These are phyloP conservation scores for Syngnathus rostellatus DNA, from an alignment of 2,797 vertebrate species.

Conservation along the genomic window DNA sequence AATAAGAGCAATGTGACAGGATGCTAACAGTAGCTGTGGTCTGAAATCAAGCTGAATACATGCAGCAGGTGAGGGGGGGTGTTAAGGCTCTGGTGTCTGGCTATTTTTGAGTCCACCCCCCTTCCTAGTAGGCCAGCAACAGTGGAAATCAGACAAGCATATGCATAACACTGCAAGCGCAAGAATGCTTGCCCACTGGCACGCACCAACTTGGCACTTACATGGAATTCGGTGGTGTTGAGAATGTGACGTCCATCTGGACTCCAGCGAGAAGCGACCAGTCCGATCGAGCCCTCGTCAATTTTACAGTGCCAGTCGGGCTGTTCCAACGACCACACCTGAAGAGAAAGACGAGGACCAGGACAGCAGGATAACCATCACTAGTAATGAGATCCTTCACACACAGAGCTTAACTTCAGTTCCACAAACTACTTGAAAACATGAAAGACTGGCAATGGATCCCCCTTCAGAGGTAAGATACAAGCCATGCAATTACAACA, in stretches of 20 bases:
- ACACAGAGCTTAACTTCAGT: slow-evolving; percentile 14
- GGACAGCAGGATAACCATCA: slow-evolving; percentile 5
- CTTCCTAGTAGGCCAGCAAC: slow-evolving; percentile 69
- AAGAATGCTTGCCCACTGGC: slow-evolving; percentile 41
- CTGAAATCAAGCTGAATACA: slow-evolving; percentile 65
- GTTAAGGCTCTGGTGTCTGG: slow-evolving; percentile 58
- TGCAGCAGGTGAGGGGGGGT: slow-evolving; percentile 47
- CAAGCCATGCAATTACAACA: slow-evolving; percentile 13
- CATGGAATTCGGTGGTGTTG: slow-evolving; percentile 97
- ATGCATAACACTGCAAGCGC: slow-evolving; percentile 44
- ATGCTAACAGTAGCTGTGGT: slow-evolving; percentile 53
- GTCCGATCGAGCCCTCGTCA: slow-evolving; percentile 92
- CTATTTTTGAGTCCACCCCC: slow-evolving; percentile 68
- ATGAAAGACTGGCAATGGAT: slow-evolving; percentile 80
- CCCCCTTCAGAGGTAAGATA: slow-evolving; percentile 73
- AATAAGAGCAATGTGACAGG: slow-evolving; percentile 56
- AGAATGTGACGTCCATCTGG: slow-evolving; percentile 97
- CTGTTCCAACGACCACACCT: slow-evolving; percentile 98
- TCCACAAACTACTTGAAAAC: slow-evolving; percentile 21
- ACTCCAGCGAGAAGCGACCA: slow-evolving; percentile 93
- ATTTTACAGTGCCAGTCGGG: slow-evolving; percentile 96
- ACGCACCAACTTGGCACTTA: slow-evolving; percentile 73
- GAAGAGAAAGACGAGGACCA: slow-evolving; percentile 21
- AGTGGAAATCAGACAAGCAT: slow-evolving; percentile 64
- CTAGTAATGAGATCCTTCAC: slow-evolving; percentile 13